Evolutionary conservation across 1,140 invertebrate genomes (phyloP).

Genomic region (Cataglyphis hispanica): DNA sequence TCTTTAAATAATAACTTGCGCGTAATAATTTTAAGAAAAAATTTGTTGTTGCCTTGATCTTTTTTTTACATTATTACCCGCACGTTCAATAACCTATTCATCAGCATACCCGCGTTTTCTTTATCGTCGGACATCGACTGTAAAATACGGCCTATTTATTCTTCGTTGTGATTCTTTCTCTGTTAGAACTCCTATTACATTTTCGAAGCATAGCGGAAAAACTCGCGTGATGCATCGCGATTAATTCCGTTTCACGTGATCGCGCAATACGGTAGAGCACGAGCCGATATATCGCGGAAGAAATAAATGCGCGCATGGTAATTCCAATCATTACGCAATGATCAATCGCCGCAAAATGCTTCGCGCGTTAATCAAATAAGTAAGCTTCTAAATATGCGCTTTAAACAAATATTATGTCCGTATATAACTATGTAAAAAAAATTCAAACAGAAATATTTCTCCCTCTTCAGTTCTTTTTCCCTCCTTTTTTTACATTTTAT

Average conservation of each 20-base stretch:
- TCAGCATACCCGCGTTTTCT: neutral
- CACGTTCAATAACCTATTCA: neutral
- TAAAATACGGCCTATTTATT: slow-evolving; percentile 50
- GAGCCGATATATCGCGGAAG: slow-evolving; percentile 23
- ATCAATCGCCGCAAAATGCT: slow-evolving; percentile 37
- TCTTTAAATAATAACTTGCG: neutral
- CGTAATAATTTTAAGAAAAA: slow-evolving; percentile 41
- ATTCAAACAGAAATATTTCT: slow-evolving; percentile 11
- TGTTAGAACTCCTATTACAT: neutral
- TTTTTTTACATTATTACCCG: neutral
- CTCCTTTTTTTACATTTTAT: neutral
- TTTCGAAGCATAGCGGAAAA: slow-evolving; percentile 38
- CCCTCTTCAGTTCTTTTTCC: neutral
- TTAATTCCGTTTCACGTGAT: slow-evolving; percentile 63
- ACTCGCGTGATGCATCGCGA: slow-evolving; percentile 47
- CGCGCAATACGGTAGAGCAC: slow-evolving; percentile 19
- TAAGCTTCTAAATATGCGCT: neutral
- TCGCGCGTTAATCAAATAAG: slow-evolving; percentile 37
- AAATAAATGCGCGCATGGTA: slow-evolving; percentile 45
- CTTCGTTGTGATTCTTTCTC: neutral
- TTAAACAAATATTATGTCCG: neutral
- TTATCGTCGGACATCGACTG: slow-evolving; percentile 39
- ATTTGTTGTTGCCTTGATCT: neutral
- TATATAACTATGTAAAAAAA: neutral
- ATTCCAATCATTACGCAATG: slow-evolving; percentile 49